Evolutionary conservation across 2,113 vertebrate genomes (phyloP), one percentile per base, ranked within the genome.

Genomic region (Trochalopteron elliotii): DNA sequence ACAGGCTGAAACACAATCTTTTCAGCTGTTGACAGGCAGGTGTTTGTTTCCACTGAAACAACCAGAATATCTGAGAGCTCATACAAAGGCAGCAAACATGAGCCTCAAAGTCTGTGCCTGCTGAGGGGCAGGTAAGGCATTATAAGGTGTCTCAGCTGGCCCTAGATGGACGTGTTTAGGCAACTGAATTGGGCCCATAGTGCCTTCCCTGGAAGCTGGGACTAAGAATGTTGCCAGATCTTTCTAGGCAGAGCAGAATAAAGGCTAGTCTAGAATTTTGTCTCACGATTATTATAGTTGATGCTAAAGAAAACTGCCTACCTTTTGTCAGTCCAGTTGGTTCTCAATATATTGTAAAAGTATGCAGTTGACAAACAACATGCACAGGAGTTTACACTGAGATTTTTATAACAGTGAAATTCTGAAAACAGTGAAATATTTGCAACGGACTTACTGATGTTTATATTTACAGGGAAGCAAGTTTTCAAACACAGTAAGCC

Each of bases 61-160:
- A 42, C 2, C 30, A 31, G 30, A 57, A 30, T 25, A 30, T 17
- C n/a, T 45, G 31, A 59, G 69, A 7, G 68, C 24, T 63, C 30
- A 8, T 25, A 22, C 1, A 56, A 63, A 77, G 19, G 17, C 11
- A 78, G 27, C 17, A 74, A 56, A 77, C 8, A 7, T 4, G 14
- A 39, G 0, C 1, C 14, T 15, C 49, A 22, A 60, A 56, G 4
- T 11, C 37, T 47, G 55, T 2, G 15, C 7, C 25, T 53, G 33
- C 27, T 30, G 42, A 37, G 77, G 63, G 31, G 37, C 55, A n/a
- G 10, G 22, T 57, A 33, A 7, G 22, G 28, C 49, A 18, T 21
- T 35, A 4, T 31, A 12, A 30, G 23, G 8, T 19, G 23, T 45
- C 35, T 70, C 55, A 70, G 19, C 15, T 65, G 31, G 9, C 37